Evolutionary conservation across 2,888 invertebrate genomes (phyloP).

Genomic region (Argyresthia albistria): DNA sequence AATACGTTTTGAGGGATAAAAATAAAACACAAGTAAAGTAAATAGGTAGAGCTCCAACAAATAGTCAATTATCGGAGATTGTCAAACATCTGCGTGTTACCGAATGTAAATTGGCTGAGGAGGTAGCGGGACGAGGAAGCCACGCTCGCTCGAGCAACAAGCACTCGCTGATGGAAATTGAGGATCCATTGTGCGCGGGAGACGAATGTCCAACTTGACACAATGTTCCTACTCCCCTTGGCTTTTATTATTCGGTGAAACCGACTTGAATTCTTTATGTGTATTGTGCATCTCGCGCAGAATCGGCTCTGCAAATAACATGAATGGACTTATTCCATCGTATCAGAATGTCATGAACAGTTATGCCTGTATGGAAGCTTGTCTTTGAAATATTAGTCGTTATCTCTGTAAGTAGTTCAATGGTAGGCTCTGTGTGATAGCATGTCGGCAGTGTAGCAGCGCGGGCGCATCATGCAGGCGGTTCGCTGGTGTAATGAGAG

Average conservation of each 20-base stretch:
- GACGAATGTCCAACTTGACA: slow-evolving; percentile 23
- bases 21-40: background rate
- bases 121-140: slow-evolving; percentile 4
- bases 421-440: background rate
- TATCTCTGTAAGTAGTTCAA: background rate
- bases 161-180: slow-evolving; percentile 35
- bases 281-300: background rate
- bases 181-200: slow-evolving; percentile 30
- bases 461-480: slow-evolving; percentile 26
- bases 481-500: slow-evolving; percentile 41
- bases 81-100: slow-evolving; percentile 5
- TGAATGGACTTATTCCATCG: no score
- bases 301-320: background rate
- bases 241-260: slow-evolving; percentile 7
- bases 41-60: background rate
- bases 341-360: no score
- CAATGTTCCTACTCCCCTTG: slow-evolving; percentile 16
- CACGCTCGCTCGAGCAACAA: slow-evolving; percentile 8
- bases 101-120: slow-evolving; percentile 8
- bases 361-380: background rate
- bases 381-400: background rate
- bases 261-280: slow-evolving; percentile 3
- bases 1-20: background rate
- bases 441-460: slow-evolving; percentile 5
- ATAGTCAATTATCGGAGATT: slow-evolving; percentile 1